Evolutionary conservation across 2,888 invertebrate species (phyloP).

Genomic region (Gandaritis pyraliata): DNA sequence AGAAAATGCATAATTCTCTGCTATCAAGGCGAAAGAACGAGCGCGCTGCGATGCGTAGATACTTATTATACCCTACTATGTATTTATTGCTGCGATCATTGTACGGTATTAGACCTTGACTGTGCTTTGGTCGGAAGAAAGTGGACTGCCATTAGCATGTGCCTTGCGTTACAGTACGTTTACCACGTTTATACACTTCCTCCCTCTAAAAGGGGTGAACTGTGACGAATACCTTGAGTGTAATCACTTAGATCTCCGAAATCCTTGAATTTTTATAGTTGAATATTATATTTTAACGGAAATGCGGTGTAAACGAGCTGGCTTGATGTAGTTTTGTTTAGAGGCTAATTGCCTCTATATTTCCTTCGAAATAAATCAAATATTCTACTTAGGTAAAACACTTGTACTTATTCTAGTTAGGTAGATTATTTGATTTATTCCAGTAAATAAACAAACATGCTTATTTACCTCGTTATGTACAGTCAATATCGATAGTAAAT

Average conservation of each 20-base stretch:
- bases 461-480: too few species aligned
- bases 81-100: constrained; percentile 30
- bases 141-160: constrained; percentile 58
- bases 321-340: constrained; percentile 13
- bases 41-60: constrained; percentile 32
- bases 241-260: constrained; percentile 29
- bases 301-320: constrained; percentile 22
- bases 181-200: constrained; percentile 26
- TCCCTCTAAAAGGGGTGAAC: constrained; percentile 19
- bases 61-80: constrained; percentile 33
- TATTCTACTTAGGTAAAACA: not conserved
- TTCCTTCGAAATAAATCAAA: not conserved
- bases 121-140: constrained; percentile 56
- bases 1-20: constrained; percentile 18
- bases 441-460: too few species aligned
- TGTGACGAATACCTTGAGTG: constrained; percentile 32
- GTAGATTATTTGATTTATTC: too few species aligned
- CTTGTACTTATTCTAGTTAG: not conserved
- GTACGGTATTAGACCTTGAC: constrained; percentile 50
- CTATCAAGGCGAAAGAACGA: constrained; percentile 30
- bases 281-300: constrained; percentile 35
- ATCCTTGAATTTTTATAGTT: constrained; percentile 26
- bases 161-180: constrained; percentile 45
- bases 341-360: not conserved
- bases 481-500: too few species aligned